Evolutionary conservation across 2,113 vertebrate species (phyloP).

Genomic region (Blennius ocellaris): DNA sequence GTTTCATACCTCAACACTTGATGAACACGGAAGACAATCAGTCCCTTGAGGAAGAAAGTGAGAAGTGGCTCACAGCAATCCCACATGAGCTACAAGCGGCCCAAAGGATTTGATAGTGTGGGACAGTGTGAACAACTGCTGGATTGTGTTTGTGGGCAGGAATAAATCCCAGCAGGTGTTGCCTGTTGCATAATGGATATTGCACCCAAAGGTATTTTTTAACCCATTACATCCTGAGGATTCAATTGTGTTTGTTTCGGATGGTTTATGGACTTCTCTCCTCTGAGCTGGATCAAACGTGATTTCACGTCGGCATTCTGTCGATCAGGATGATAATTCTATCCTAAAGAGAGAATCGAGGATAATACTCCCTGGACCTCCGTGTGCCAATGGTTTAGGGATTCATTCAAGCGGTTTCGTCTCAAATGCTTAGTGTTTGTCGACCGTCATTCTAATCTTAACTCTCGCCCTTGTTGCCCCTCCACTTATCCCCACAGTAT

Average conservation of each 20-base stretch:
- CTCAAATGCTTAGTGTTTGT: no score
- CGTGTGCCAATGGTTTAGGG: background rate
- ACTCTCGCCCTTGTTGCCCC: background rate
- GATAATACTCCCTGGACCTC: no score
- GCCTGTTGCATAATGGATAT: background rate
- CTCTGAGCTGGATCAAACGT: no score
- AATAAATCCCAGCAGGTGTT: background rate
- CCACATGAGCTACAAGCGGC: background rate
- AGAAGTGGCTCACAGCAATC: background rate
- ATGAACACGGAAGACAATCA: no score
- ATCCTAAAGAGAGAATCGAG: no score
- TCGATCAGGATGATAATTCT: no score
- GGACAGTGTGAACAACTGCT: background rate
- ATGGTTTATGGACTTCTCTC: no score
- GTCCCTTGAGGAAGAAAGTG: no score
- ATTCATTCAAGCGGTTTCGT: background rate
- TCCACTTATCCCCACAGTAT: constrained; percentile 80
- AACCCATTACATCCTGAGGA: no score
- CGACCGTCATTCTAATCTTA: background rate
- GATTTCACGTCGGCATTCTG: no score
- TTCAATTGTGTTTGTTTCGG: no score
- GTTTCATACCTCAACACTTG: no score
- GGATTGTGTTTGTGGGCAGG: background rate
- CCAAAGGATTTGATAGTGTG: background rate
- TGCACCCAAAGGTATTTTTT: background rate